Conservation (phyloP, 2,888 invertebrate genomes). For the Eupithecia tripunctaria region DNA sequence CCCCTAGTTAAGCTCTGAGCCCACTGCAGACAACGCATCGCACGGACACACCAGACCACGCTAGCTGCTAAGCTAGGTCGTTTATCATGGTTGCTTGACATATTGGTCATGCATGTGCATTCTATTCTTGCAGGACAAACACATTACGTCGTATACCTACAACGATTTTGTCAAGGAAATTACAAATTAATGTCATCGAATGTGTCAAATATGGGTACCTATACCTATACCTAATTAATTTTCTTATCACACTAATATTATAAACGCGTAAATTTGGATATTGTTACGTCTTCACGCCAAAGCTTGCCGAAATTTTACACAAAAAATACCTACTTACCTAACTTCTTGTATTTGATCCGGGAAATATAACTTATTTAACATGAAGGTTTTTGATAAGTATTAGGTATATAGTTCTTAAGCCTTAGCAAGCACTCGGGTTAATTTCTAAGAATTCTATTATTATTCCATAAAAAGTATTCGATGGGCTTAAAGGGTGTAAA, state of each 20-base stretch:
- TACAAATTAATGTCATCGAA: background rate
- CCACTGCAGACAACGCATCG: background rate
- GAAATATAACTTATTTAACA: too few species aligned
- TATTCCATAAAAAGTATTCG: too few species aligned
- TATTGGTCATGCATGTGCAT: background rate
- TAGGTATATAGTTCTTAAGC: too few species aligned
- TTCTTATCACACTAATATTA: background rate
- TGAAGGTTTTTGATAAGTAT: too few species aligned
- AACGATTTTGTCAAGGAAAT: background rate
- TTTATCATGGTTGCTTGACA: background rate
- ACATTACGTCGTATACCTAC: background rate
- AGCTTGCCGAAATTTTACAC: background rate
- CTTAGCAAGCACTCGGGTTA: too few species aligned
- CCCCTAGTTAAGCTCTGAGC: slow-evolving; percentile 35
- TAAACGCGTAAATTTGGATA: background rate
- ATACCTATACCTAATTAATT: too few species aligned
- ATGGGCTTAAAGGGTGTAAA: too few species aligned
- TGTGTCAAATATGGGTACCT: too few species aligned
- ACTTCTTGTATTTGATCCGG: too few species aligned
- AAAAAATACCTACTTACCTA: too few species aligned
- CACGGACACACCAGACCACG: background rate
- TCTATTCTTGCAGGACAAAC: background rate
- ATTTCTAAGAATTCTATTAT: too few species aligned
- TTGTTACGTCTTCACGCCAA: background rate
- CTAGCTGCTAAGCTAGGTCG: background rate